These are phyloP conservation scores for Maniola jurtina DNA, from an alignment of 1,140 invertebrate genomes.

Conservation along the genomic window DNA sequence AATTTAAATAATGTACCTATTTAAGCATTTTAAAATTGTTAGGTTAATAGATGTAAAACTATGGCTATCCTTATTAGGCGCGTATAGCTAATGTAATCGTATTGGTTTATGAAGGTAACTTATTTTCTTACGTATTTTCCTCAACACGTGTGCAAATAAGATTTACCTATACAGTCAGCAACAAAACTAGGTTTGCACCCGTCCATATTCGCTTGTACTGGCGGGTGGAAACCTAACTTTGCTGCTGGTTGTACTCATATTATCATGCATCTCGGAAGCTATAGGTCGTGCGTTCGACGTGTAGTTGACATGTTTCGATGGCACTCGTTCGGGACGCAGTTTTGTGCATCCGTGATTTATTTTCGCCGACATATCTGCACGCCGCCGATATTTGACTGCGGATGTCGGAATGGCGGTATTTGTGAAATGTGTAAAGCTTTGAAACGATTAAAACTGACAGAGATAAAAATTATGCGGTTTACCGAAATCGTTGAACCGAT, in stretches of 20 bases:
- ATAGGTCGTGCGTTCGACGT: constrained; percentile 34
- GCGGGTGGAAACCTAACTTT: too few species aligned
- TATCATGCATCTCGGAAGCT: constrained; percentile 19
- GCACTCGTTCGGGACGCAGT: constrained; percentile 41
- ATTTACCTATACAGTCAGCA: too few species aligned
- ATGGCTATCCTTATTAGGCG: too few species aligned
- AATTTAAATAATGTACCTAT: too few species aligned
- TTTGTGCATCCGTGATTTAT: constrained; percentile 60
- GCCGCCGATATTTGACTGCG: constrained; percentile 18
- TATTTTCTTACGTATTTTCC: too few species aligned
- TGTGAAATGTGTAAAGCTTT: constrained; percentile 7
- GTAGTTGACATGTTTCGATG: constrained; percentile 46
- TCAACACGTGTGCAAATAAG: not conserved
- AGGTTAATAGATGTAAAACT: too few species aligned
- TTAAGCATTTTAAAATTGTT: too few species aligned
- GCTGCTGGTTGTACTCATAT: too few species aligned
- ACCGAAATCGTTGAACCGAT: not conserved
- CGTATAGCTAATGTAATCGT: too few species aligned
- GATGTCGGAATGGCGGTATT: constrained; percentile 1
- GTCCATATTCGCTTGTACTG: too few species aligned
- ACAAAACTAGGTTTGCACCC: too few species aligned
- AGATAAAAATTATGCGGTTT: not conserved
- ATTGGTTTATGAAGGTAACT: too few species aligned
- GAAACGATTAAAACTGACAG: not conserved
- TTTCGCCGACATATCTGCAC: constrained; percentile 22